These are phyloP conservation scores for Lumbricus terrestris DNA, from an alignment of 2,888 invertebrate genomes.

Conservation along the genomic window DNA sequence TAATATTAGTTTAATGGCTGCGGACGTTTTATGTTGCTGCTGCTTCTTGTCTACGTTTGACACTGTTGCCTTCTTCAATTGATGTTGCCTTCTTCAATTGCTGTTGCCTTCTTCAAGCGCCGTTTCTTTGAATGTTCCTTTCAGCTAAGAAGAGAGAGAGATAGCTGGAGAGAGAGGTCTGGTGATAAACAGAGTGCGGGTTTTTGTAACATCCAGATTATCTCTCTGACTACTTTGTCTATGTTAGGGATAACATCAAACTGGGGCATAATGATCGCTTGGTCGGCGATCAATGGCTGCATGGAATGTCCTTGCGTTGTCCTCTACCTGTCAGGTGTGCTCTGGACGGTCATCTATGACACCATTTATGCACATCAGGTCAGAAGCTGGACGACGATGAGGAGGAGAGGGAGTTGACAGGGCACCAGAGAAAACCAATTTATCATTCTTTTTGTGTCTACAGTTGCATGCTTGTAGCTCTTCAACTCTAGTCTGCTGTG, in stretches of 20 bases:
- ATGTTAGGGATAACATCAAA: constrained; percentile 57
- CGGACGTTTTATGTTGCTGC: neutral
- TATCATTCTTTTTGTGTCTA: constrained; percentile 15
- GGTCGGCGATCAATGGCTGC: constrained; percentile 54
- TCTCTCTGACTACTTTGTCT: too few relatives aligned
- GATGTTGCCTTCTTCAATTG: too few relatives aligned
- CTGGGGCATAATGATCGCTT: constrained; percentile 60
- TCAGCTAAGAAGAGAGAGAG: neutral
- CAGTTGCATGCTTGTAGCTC: constrained; percentile 9
- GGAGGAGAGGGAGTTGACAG: neutral
- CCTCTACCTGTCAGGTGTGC: constrained; percentile 79
- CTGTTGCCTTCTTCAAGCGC: too few relatives aligned
- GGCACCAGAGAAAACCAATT: constrained; percentile 9
- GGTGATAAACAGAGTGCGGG: neutral
- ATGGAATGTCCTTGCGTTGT: constrained; percentile 47
- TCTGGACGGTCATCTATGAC: constrained; percentile 95
- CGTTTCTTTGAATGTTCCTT: too few relatives aligned
- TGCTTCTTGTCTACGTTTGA: too few relatives aligned
- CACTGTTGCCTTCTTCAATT: too few relatives aligned
- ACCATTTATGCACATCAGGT: constrained; percentile 98
- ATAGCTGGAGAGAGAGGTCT: too few relatives aligned
- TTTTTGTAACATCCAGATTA: neutral
- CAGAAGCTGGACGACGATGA: constrained; percentile 10
- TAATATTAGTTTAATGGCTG: neutral
- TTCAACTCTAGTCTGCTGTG: neutral